Evolutionary conservation across 1,140 invertebrate species (phyloP), one percentile per base, ranked within the genome.

Genomic region (Orussus abietinus): DNA sequence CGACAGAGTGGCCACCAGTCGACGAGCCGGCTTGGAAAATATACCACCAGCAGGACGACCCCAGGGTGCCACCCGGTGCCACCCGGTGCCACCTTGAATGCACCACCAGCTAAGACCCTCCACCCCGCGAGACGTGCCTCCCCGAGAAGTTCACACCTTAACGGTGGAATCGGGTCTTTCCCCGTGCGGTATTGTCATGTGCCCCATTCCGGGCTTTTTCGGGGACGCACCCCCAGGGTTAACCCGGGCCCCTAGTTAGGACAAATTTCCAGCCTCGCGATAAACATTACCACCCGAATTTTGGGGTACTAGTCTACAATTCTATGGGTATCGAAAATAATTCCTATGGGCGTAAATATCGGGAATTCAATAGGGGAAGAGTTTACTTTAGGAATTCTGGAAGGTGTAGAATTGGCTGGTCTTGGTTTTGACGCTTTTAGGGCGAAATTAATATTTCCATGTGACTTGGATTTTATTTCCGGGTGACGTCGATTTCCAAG

Each of bases 31-130:
- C 33, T 29, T 28, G 15, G 20, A 46, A 41, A 49, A 45, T 46
- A 13, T 13, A 26, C 42, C 36, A 47, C 47, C 49, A 55, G 46
- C 19, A 42, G 42, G 30, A 6, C 30, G 30, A 5, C 30, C 6
- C n/a, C n/a, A n/a, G n/a, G n/a, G n/a, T n/a, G n/a, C n/a, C n/a
- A 13, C 13, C 9, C 13, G 12, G 30, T 32, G 30, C 17, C 5
- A 15, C 25, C 3, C 25, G 10, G 25, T 4, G 10, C 25, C 10
- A 28, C 10, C 10, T 15, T 51, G 21, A 57, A 52, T 51, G 26
- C 19, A 30, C 48, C 53, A 58, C 51, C 56, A 56, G 53, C 38
- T 49, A 44, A 47, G 26, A 21, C 30, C 28, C 11, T 7, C 18
- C 48, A 37, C 40, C 22, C 3, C 0, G 1, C 4, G 19, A 10